A percentile compares a stretch with the other conserved stretches of the same genome.
phyloP scores from a whole-genome alignment of 2,113 vertebrate genomes.

The Macaca nemestrina region DNA sequence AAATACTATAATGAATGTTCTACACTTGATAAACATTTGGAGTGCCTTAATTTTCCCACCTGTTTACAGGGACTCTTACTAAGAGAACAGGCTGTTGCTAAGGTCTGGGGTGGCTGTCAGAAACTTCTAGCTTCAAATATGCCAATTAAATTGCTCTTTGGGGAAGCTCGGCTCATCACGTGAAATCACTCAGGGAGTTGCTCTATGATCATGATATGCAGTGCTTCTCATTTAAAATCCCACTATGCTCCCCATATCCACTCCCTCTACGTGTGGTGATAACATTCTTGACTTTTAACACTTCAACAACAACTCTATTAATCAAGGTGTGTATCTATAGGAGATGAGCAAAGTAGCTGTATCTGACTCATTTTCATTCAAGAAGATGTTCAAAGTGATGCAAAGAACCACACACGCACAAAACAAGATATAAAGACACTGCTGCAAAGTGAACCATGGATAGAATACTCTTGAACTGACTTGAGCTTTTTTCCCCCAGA shows the following conservation, averaged over 20 bases:
- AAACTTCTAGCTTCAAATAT: conserved; percentile 52
- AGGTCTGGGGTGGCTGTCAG: conserved; percentile 56
- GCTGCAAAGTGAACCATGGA: background rate
- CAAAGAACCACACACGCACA: background rate
- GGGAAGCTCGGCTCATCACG: conserved; percentile 62
- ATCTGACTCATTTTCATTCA: conserved; percentile 2
- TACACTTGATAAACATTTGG: background rate
- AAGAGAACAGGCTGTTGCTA: conserved; percentile 38
- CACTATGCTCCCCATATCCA: background rate
- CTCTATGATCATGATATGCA: conserved; percentile 43
- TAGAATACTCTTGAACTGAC: background rate
- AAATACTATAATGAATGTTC: background rate
- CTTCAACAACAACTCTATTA: background rate
- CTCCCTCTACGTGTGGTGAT: background rate
- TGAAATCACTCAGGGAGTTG: conserved; percentile 62
- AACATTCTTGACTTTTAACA: background rate
- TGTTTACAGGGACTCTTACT: conserved; percentile 1
- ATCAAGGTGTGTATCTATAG: background rate
- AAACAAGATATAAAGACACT: background rate
- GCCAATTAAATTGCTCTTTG: conserved; percentile 80
- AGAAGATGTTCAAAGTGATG: background rate
- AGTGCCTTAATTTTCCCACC: background rate
- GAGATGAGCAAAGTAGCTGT: background rate
- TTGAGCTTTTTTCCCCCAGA: background rate
- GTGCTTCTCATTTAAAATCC: conserved; percentile 41